A percentile compares a stretch with the other conserved stretches of the same genome.
Conservation (phyloP, 2,797 vertebrate species). For the Oophaga sylvatica region DNA sequence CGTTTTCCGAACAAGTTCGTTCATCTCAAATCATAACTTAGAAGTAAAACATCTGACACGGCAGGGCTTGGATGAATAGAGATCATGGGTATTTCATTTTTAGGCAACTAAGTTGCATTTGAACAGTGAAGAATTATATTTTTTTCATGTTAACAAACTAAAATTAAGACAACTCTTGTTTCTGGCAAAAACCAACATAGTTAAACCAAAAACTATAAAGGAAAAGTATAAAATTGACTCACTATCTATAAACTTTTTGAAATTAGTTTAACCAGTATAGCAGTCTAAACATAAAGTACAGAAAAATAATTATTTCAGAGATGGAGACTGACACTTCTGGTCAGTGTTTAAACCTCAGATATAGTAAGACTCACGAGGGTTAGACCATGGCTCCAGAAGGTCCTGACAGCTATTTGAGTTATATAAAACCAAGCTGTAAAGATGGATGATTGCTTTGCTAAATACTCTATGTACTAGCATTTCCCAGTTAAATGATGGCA, state of each 20-base stretch:
- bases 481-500: conserved; percentile 28
- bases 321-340: background rate
- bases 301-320: background rate
- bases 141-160: background rate
- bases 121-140: background rate
- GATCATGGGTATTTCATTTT: too few species aligned
- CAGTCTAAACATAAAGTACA: background rate
- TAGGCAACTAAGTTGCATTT: too few species aligned
- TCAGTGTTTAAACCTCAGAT: background rate
- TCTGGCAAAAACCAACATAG: background rate
- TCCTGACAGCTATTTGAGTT: background rate
- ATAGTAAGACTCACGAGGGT: background rate
- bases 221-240: background rate
- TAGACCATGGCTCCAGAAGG: background rate
- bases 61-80: too few species aligned
- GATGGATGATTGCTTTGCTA: conserved; percentile 15
- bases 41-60: too few species aligned
- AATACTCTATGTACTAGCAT: conserved; percentile 7
- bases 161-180: too few species aligned
- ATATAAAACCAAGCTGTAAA: background rate
- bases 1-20: too few species aligned
- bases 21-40: too few species aligned
- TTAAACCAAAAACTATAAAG: background rate
- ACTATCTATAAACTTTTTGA: background rate
- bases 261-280: background rate